These are phyloP conservation scores for Anguilla pacifica DNA, from an alignment of 2,797 vertebrate genomes.

Conservation along the genomic window DNA sequence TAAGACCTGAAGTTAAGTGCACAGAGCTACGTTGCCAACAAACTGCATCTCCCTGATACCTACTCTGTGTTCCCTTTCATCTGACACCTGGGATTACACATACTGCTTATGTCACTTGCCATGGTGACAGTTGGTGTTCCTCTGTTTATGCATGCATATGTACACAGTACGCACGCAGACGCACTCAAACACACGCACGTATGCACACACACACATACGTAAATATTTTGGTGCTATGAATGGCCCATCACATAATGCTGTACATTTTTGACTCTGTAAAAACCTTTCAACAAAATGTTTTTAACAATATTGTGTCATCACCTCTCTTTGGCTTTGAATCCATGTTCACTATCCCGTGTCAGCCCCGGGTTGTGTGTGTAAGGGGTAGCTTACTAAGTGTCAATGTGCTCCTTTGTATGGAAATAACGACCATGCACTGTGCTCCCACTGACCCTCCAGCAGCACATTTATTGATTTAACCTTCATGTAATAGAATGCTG, in stretches of 20 bases:
- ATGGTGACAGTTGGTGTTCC: background rate
- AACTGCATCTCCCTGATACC: background rate
- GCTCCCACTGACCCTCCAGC: background rate
- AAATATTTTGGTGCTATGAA: background rate
- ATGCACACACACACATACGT: too few relatives aligned
- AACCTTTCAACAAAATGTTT: background rate
- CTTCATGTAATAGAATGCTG: background rate
- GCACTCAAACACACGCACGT: background rate
- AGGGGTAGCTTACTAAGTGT: background rate
- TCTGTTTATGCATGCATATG: background rate
- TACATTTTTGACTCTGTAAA: background rate
- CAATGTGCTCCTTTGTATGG: background rate
- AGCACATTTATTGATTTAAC: background rate
- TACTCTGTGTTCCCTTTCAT: background rate
- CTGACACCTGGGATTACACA: background rate
- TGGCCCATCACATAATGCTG: background rate
- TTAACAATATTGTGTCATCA: background rate
- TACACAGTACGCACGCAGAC: background rate
- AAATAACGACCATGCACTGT: background rate
- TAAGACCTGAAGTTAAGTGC: background rate
- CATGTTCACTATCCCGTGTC: too few relatives aligned
- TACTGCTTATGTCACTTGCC: background rate
- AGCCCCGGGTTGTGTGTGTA: too few relatives aligned
- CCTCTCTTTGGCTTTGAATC: background rate
- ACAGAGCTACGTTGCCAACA: background rate